Conservation (phyloP, 2,797 vertebrate species). For the Gadopsis marmoratus region DNA sequence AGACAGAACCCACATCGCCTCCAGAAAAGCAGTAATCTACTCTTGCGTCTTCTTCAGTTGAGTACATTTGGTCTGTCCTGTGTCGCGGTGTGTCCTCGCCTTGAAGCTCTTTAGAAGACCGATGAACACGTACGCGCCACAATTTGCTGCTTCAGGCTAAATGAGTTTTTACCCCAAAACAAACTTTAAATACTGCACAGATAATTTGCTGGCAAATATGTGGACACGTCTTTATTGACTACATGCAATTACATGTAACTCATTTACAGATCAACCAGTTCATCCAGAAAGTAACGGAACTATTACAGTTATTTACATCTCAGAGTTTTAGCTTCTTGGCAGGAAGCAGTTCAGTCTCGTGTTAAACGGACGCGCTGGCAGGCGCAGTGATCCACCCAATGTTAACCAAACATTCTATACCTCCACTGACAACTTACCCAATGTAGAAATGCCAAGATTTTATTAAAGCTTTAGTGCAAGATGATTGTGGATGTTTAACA, state of each 20-base stretch:
- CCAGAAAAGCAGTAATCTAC: too few species aligned
- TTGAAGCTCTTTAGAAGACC: too few species aligned
- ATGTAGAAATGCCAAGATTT: background rate
- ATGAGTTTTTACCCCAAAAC: background rate
- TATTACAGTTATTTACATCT: constrained; percentile 4
- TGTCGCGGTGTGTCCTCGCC: too few species aligned
- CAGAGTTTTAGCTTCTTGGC: constrained; percentile 16
- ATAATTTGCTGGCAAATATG: background rate
- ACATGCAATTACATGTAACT: constrained; percentile 10
- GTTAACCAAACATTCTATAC: background rate
- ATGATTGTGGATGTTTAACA: constrained; percentile 37
- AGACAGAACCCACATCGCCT: too few species aligned
- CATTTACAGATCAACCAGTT: constrained; percentile 20
- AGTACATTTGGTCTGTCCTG: too few species aligned
- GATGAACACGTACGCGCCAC: background rate
- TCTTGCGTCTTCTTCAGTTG: too few species aligned
- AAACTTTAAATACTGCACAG: background rate
- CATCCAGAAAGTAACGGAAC: background rate
- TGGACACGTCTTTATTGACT: constrained; percentile 24
- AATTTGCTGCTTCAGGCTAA: background rate
- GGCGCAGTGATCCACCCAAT: background rate
- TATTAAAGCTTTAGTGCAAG: constrained; percentile 25
- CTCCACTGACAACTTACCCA: background rate
- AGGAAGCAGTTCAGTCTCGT: constrained; percentile 1
- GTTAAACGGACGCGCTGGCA: constrained; percentile 5